Conservation (phyloP, 2,888 invertebrate genomes). For the Spicauda simplicius region DNA sequence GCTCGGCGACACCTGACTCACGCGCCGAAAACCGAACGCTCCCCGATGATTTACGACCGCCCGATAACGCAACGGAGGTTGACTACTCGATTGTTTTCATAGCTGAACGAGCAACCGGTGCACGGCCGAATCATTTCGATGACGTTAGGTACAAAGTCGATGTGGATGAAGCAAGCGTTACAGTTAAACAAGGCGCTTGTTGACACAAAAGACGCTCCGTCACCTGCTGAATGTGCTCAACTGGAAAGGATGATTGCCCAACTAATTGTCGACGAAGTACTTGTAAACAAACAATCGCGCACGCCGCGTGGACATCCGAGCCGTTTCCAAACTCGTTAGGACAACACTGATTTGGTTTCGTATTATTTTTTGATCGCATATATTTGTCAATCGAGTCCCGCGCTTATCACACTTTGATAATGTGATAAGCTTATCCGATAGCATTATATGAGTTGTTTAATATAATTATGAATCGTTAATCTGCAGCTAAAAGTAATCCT, state of each 20-base stretch:
- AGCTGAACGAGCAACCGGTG: constrained; percentile 48
- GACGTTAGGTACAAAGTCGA: constrained; percentile 52
- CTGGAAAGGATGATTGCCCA: constrained; percentile 70
- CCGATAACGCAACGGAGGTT: constrained; percentile 45
- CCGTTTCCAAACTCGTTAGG: constrained; percentile 40
- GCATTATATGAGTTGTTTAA: constrained; percentile 8
- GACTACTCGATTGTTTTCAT: constrained; percentile 51
- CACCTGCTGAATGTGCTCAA: constrained; percentile 67
- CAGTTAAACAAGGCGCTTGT: constrained; percentile 60
- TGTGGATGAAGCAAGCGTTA: constrained; percentile 58
- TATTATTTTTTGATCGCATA: constrained; percentile 32
- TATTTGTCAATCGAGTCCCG: constrained; percentile 23
- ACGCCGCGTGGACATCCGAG: constrained; percentile 59
- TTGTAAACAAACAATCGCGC: constrained; percentile 71
- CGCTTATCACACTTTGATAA: constrained; percentile 24
- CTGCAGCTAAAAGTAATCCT: background rate
- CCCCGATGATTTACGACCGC: constrained; percentile 49
- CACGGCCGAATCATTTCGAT: constrained; percentile 50
- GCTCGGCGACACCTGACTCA: constrained; percentile 70
- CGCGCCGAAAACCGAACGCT: constrained; percentile 58
- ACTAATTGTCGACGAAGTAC: constrained; percentile 65
- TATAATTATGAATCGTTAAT: constrained; percentile 22
- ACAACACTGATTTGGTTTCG: constrained; percentile 47
- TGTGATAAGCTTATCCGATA: constrained; percentile 26
- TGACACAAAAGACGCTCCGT: constrained; percentile 57